phyloP scores from a whole-genome alignment of 2,113 vertebrate species.

The Lamprologus sp. region DNA sequence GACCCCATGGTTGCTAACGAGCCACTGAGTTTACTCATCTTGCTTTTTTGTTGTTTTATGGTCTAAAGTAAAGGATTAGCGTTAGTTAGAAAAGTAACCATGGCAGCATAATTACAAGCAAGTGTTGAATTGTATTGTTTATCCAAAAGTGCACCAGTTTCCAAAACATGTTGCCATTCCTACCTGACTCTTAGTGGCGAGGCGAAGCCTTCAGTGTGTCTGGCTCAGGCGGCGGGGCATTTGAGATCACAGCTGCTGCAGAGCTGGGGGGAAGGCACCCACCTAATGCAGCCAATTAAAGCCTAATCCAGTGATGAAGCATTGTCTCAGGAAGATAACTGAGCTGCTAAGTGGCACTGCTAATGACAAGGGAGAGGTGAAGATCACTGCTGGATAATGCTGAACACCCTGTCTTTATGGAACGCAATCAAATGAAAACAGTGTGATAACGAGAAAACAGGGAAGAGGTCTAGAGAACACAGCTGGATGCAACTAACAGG shows the following conservation, averaged over 20 bases:
- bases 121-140: not conserved
- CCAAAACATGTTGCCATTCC: not conserved
- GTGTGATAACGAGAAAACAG: not conserved
- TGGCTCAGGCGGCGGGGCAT: not conserved
- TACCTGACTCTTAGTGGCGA: not conserved
- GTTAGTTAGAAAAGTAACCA: not conserved
- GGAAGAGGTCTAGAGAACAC: not conserved
- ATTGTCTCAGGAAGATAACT: slow-evolving; percentile 78
- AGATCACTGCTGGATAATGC: not conserved
- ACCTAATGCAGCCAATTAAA: slow-evolving; percentile 75
- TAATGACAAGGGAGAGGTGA: slow-evolving; percentile 68
- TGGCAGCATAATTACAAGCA: not conserved
- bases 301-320: slow-evolving; percentile 81
- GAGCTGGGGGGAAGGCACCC: slow-evolving; percentile 63
- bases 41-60: not conserved
- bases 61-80: not conserved
- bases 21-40: not conserved
- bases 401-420: not conserved
- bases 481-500: not conserved
- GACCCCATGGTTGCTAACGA: not conserved
- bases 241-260: slow-evolving; percentile 77
- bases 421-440: not conserved
- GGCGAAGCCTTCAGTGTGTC: not conserved
- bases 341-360: slow-evolving; percentile 60
- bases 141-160: not conserved